phyloP scores from a whole-genome alignment of 1,140 invertebrate species.

The Neodiprion lecontei region DNA sequence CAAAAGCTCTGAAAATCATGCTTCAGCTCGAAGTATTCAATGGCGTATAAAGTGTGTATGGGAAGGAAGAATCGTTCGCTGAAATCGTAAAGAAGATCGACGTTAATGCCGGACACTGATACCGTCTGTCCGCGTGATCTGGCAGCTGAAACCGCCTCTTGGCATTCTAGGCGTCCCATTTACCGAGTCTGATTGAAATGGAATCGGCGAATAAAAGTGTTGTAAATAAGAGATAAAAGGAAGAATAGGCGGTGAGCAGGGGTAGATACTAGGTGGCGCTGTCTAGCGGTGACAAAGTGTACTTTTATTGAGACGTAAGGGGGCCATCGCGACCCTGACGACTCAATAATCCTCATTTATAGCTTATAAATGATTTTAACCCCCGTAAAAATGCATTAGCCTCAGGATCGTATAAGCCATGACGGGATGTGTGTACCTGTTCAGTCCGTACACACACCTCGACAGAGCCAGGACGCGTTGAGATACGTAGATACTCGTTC shows the following conservation, averaged over 20 bases:
- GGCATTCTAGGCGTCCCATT: background rate
- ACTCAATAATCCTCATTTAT: slow-evolving; percentile 61
- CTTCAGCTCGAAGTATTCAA: too few species aligned
- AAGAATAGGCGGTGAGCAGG: slow-evolving; percentile 37
- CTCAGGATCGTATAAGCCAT: background rate
- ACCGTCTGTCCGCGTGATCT: too few species aligned
- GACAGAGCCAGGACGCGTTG: background rate
- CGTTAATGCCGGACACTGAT: too few species aligned
- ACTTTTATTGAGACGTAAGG: slow-evolving; percentile 58
- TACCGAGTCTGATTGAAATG: slow-evolving; percentile 58
- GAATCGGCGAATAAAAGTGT: slow-evolving; percentile 62
- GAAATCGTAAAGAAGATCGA: too few species aligned
- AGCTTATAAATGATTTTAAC: slow-evolving; percentile 64
- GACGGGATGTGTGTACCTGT: background rate
- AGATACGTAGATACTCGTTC: background rate
- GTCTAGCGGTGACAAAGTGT: slow-evolving; percentile 53
- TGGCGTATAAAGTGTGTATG: too few species aligned
- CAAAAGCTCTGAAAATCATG: too few species aligned
- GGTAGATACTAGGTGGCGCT: slow-evolving; percentile 51
- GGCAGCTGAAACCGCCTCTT: background rate
- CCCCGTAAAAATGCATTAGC: slow-evolving; percentile 58
- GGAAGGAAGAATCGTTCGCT: too few species aligned
- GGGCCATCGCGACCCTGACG: slow-evolving; percentile 26
- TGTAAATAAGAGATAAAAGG: slow-evolving; percentile 63
- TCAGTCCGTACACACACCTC: background rate